phyloP scores from a whole-genome alignment of 2,113 vertebrate species.

The Rhea pennata region DNA sequence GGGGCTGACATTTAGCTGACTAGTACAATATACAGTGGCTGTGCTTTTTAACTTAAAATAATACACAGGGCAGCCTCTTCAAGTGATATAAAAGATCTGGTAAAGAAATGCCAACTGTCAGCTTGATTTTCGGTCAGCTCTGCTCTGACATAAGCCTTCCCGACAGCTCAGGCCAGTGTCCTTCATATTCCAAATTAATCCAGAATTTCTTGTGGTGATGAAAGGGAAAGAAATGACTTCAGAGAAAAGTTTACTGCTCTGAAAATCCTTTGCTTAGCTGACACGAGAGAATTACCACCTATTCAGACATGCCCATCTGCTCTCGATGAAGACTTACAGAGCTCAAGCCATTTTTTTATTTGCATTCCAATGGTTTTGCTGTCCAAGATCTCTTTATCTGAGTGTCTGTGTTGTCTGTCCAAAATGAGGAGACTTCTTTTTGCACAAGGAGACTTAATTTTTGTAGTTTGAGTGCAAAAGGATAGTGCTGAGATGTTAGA shows the following conservation, averaged over 20 bases:
- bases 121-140: constrained; percentile 41
- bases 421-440: not conserved
- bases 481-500: not conserved
- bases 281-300: constrained; percentile 47
- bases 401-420: not conserved
- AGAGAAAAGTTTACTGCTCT: constrained; percentile 3
- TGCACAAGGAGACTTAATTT: not conserved
- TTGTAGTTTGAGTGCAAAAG: not conserved
- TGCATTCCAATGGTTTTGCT: not conserved
- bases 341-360: not conserved
- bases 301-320: not conserved
- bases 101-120: constrained; percentile 66
- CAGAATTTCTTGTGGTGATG: constrained; percentile 42
- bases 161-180: constrained; percentile 52
- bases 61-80: not conserved
- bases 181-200: constrained; percentile 53
- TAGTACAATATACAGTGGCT: not conserved
- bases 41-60: constrained; percentile 44
- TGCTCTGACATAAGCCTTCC: constrained; percentile 49
- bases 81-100: constrained; percentile 43
- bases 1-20: not conserved
- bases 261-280: constrained; percentile 48
- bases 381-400: not conserved
- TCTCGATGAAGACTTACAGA: not conserved
- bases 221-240: constrained; percentile 36